Conservation (phyloP, 1,140 invertebrate species). For the Bemisia tabaci region DNA sequence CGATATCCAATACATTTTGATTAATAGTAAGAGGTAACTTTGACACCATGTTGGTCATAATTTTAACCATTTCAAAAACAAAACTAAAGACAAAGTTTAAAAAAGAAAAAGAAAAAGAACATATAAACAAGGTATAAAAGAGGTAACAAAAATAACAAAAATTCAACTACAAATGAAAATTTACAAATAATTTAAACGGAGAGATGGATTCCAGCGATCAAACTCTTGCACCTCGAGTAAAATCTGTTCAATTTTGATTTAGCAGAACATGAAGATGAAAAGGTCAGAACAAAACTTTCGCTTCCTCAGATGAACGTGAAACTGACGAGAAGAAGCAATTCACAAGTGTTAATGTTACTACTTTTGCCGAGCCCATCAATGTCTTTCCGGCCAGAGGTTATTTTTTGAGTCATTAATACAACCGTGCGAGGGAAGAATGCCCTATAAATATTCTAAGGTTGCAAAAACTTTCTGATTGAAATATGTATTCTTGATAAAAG, state of each 20-base stretch:
- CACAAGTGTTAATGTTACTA: too few relatives aligned
- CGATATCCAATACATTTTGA: not conserved
- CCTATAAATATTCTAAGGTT: too few relatives aligned
- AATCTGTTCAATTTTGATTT: not conserved
- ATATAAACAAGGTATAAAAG: not conserved
- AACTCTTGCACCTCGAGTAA: not conserved
- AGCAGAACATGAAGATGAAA: not conserved
- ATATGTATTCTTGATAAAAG: too few relatives aligned
- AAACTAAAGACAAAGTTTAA: not conserved
- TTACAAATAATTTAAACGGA: not conserved
- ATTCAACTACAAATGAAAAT: not conserved
- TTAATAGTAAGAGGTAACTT: not conserved
- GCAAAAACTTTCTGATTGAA: too few relatives aligned
- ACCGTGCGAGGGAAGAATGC: too few relatives aligned
- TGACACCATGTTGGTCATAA: not conserved
- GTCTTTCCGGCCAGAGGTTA: too few relatives aligned
- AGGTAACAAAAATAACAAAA: not conserved
- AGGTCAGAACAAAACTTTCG: too few relatives aligned
- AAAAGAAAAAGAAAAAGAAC: not conserved
- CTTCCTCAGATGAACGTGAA: too few relatives aligned
- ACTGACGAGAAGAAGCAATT: too few relatives aligned
- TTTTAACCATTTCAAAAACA: not conserved
- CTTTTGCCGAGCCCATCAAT: too few relatives aligned
- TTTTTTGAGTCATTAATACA: too few relatives aligned
- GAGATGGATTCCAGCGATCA: not conserved